phyloP scores from a whole-genome alignment of 1,140 invertebrate species.

The Drosophila burlai region DNA sequence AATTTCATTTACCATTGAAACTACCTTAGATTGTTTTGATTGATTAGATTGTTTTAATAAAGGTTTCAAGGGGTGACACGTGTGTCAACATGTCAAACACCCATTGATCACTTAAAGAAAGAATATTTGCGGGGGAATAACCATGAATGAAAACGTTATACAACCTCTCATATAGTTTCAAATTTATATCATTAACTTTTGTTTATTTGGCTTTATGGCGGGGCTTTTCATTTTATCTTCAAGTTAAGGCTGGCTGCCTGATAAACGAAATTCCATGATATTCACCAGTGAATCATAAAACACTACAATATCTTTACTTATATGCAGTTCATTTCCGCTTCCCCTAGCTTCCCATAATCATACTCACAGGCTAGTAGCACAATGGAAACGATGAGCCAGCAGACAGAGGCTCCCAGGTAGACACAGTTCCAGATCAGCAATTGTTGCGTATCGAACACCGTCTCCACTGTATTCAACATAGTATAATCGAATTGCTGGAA shows the following conservation, averaged over 20 bases:
- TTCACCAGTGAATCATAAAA: constrained; percentile 52
- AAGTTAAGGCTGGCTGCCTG: constrained; percentile 7
- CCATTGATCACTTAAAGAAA: neutral
- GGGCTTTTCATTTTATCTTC: constrained; percentile 61
- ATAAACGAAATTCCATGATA: constrained; percentile 43
- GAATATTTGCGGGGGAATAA: neutral
- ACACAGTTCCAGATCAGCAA: constrained; percentile 74
- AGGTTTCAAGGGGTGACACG: neutral
- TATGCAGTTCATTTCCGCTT: constrained; percentile 25
- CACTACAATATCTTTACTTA: neutral
- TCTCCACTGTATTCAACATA: constrained; percentile 43
- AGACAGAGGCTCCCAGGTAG: constrained; percentile 67
- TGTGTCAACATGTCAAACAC: neutral
- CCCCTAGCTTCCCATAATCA: constrained; percentile 1
- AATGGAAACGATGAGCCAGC: constrained; percentile 70
- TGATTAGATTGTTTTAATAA: neutral
- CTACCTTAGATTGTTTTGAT: neutral
- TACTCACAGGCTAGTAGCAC: constrained; percentile 73
- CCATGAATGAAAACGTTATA: constrained; percentile 36
- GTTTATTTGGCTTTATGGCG: constrained; percentile 27
- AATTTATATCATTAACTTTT: constrained; percentile 33
- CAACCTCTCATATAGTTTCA: constrained; percentile 26
- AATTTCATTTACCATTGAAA: neutral
- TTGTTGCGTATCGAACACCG: constrained; percentile 64
- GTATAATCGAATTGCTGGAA: constrained; percentile 57